These are phyloP conservation scores for Pachypanchax playfairii DNA, from an alignment of 2,113 vertebrate species.

Conservation along the genomic window DNA sequence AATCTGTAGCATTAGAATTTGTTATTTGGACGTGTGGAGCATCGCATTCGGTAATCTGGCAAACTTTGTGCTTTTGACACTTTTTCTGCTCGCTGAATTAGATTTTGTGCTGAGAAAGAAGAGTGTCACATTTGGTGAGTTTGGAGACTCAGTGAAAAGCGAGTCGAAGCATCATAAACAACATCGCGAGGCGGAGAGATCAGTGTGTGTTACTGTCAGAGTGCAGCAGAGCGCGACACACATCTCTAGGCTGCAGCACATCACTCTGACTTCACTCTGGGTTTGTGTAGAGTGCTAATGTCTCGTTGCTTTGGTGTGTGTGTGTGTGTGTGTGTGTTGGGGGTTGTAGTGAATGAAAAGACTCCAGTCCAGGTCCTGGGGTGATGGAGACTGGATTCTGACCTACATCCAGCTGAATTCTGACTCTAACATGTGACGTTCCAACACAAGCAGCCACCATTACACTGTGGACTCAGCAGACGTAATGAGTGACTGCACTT, in stretches of 20 bases:
- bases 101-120: conserved; percentile 36
- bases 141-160: conserved; percentile 34
- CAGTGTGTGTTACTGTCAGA: conserved; percentile 63
- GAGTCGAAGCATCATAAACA: conserved; percentile 35
- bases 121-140: conserved; percentile 39
- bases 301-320: neutral
- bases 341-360: conserved; percentile 25
- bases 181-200: conserved; percentile 25
- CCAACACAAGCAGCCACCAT: conserved; percentile 2
- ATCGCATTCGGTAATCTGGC: neutral
- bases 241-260: conserved; percentile 58
- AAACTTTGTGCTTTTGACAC: neutral
- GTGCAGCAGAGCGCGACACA: conserved; percentile 50
- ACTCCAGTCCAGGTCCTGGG: conserved; percentile 24
- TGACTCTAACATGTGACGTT: conserved; percentile 13
- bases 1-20: neutral
- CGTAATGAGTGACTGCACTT: conserved; percentile 15
- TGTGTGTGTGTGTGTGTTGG: neutral
- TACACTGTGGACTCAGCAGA: neutral
- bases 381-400: conserved; percentile 36
- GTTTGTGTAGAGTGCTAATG: conserved; percentile 1
- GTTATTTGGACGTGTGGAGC: neutral
- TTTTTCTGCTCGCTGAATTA: conserved; percentile 3
- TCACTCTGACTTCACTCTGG: conserved; percentile 34
- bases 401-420: conserved; percentile 47